Evolutionary conservation across 2,113 vertebrate species (phyloP), one percentile per base, ranked within the genome.

Genomic region (Nycticryphes semicollaris): DNA sequence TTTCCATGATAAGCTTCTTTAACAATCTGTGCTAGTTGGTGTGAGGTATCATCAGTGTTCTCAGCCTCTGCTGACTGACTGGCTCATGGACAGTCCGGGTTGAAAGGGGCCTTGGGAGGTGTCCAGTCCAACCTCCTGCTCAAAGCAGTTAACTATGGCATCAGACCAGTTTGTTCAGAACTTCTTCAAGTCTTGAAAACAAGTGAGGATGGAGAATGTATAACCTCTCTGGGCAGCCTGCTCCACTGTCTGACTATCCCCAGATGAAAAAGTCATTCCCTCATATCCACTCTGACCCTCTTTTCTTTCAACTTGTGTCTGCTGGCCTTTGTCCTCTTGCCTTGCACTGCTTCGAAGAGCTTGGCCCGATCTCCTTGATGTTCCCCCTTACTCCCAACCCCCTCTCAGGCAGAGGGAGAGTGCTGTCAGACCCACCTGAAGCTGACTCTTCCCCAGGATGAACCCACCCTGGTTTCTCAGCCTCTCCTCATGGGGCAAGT

Each of bases 361-460:
- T 39, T 62, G 31, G 21, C 15, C 7, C 2, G 3, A 43, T 23
- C 31, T 45, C 16, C 19, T 78, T 43, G 31, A 27, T 39, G 31
- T 37, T 70, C 12, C 7, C 6, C 0, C 8, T 37, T 18, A 18
- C 5, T 8, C 30, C 13, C 24, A 9, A 14, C 2, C 3, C 15
- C 10, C 9, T 15, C 0, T 0, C 39, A 77, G 77, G 41, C 27
- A 60, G 21, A 54, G n/a, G 7, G 15, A 74, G 16, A 56, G 14
- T 69, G 54, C 27, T 74, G 60, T 25, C 23, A 68, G 41, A 27
- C 17, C 43, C 2, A 0, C 8, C 33, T 48, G n/a, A 54, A 66
- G 45, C 27, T 73, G 23, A n/a, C 5, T 60, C 11, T 63, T 68
- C 21, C 19, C 14, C 5, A 12, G 45, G 24, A 9, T 66, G 30